Evolutionary conservation across 2,113 vertebrate genomes (phyloP).

Genomic region (Cololabis saira): DNA sequence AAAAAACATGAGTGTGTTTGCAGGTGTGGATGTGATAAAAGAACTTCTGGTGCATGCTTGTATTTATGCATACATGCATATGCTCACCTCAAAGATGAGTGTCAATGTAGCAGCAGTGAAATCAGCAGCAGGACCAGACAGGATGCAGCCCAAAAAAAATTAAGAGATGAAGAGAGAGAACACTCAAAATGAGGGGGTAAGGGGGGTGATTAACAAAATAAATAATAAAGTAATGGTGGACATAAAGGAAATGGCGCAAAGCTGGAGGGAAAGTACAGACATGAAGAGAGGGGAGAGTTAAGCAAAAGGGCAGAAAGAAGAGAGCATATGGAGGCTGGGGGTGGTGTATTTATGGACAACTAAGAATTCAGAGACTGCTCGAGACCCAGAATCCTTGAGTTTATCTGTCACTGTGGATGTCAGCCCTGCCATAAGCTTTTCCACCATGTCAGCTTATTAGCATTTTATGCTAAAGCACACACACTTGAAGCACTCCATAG

Average conservation of each 20-base stretch:
- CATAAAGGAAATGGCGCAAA: slow-evolving; percentile 36
- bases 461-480: slow-evolving; percentile 22
- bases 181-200: slow-evolving; percentile 1
- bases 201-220: neutral
- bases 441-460: slow-evolving; percentile 56
- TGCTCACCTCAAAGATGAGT: slow-evolving; percentile 11
- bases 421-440: slow-evolving; percentile 30
- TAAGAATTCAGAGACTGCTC: neutral
- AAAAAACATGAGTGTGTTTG: neutral
- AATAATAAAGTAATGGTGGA: slow-evolving; percentile 15
- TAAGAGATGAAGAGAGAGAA: slow-evolving; percentile 8
- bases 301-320: neutral
- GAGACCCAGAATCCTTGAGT: slow-evolving; percentile 15
- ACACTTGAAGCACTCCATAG: slow-evolving; percentile 38
- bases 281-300: slow-evolving; percentile 9
- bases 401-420: slow-evolving; percentile 36
- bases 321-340: neutral
- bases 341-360: neutral
- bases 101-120: slow-evolving; percentile 48
- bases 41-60: neutral
- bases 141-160: no score
- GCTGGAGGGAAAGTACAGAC: slow-evolving; percentile 23
- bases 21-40: slow-evolving; percentile 22
- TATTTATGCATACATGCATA: neutral
- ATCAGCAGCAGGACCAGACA: slow-evolving; percentile 34